These are phyloP conservation scores for Cotesia typhae DNA, from an alignment of 1,140 invertebrate species.

Conservation along the genomic window DNA sequence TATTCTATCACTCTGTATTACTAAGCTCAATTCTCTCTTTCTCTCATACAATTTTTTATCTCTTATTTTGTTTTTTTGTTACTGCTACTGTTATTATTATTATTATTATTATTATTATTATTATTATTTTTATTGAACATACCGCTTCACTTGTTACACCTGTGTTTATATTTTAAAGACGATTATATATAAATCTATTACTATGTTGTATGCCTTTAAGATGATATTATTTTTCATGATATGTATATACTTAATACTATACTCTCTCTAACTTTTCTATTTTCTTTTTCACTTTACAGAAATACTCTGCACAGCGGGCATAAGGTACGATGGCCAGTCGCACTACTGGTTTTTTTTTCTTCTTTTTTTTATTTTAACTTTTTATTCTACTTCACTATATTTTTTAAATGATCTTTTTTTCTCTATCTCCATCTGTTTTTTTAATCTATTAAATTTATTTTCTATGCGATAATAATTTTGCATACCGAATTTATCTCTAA, in stretches of 20 bases:
- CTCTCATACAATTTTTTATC: neutral
- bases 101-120: too few relatives aligned
- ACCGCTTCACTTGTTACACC: conserved; percentile 6
- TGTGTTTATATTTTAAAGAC: neutral
- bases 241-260: conserved; percentile 34
- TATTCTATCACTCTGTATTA: conserved; percentile 17
- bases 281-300: conserved; percentile 65
- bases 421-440: conserved; percentile 30
- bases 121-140: conserved; percentile 1
- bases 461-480: neutral
- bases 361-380: neutral
- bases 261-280: conserved; percentile 60
- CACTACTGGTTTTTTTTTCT: conserved; percentile 18
- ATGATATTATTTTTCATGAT: conserved; percentile 21
- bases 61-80: too few relatives aligned
- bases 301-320: conserved; percentile 64
- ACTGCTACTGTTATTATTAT: too few relatives aligned
- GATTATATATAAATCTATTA: conserved; percentile 3
- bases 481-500: neutral
- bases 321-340: conserved; percentile 56
- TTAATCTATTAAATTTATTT: neutral
- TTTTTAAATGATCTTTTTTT: conserved; percentile 20
- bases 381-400: conserved; percentile 31
- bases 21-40: conserved; percentile 26
- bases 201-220: conserved; percentile 9